These are phyloP conservation scores for Suillia variegata DNA, from an alignment of 2,888 invertebrate genomes.

Conservation along the genomic window DNA sequence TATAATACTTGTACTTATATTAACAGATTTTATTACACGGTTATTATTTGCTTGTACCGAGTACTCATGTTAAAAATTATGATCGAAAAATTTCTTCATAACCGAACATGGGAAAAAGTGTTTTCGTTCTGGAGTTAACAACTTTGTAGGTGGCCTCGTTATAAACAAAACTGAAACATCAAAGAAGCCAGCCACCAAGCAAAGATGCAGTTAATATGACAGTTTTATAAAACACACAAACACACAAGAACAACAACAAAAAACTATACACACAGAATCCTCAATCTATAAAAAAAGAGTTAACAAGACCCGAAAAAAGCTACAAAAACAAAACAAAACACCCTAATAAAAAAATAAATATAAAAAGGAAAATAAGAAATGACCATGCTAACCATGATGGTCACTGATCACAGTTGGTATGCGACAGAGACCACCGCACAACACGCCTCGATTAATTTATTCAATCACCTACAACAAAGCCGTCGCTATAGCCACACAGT, in stretches of 20 bases:
- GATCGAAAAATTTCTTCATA: no score
- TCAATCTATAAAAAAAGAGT: conserved; percentile 22
- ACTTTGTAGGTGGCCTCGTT: neutral
- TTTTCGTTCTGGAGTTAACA: no score
- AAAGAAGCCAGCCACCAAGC: conserved; percentile 37
- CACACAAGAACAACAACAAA: no score
- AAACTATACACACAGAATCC: conserved; percentile 4
- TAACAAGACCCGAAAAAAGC: conserved; percentile 39
- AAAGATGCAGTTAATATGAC: conserved; percentile 24
- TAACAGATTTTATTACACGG: no score
- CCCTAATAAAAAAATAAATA: conserved; percentile 23
- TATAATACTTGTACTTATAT: no score
- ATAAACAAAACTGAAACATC: conserved; percentile 48
- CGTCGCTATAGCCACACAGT: no score
- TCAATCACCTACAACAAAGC: conserved; percentile 37
- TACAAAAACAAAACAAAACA: conserved; percentile 21
- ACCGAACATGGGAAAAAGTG: no score
- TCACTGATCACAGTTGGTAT: conserved; percentile 6
- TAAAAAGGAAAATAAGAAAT: no score
- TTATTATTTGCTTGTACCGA: no score
- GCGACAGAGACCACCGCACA: conserved; percentile 17
- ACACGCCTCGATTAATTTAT: conserved; percentile 48
- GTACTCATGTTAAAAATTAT: no score
- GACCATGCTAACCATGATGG: conserved; percentile 39
- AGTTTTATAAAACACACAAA: conserved; percentile 8